A percentile compares a stretch with the other conserved stretches of the same genome.
These are phyloP conservation scores for Alosa alosa DNA, from an alignment of 2,113 vertebrate genomes.

Conservation along the genomic window DNA sequence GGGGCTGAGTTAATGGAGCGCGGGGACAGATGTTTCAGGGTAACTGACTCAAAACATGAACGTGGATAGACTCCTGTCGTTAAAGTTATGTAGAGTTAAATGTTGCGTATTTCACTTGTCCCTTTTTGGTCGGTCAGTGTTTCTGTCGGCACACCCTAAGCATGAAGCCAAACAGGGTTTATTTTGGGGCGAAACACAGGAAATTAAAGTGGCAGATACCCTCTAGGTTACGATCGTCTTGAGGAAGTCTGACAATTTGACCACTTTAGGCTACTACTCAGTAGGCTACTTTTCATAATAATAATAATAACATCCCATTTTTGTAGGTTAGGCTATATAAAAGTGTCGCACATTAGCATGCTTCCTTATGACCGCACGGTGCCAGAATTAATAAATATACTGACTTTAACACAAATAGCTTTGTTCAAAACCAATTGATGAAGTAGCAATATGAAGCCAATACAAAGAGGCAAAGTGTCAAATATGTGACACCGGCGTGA, in stretches of 20 bases:
- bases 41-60: not conserved
- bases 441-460: not conserved
- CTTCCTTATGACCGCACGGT: too few relatives aligned
- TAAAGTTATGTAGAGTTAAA: not conserved
- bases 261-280: too few relatives aligned
- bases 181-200: constrained; percentile 20
- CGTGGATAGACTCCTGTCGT: not conserved
- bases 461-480: not conserved
- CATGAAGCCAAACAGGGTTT: not conserved
- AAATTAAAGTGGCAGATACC: constrained; percentile 8
- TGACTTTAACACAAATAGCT: too few relatives aligned
- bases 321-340: too few relatives aligned
- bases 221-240: too few relatives aligned
- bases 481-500: not conserved
- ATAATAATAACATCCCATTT: too few relatives aligned
- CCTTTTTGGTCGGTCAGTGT: not conserved
- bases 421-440: too few relatives aligned
- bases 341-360: too few relatives aligned
- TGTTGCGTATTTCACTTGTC: not conserved
- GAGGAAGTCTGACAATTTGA: too few relatives aligned
- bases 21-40: not conserved
- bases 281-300: too few relatives aligned
- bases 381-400: too few relatives aligned
- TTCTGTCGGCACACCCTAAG: not conserved
- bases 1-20: not conserved